A percentile compares a stretch with the other conserved stretches of the same genome.
Conservation (phyloP, 2,888 invertebrate genomes). For the Spatulosminthurus flaviceps region DNA sequence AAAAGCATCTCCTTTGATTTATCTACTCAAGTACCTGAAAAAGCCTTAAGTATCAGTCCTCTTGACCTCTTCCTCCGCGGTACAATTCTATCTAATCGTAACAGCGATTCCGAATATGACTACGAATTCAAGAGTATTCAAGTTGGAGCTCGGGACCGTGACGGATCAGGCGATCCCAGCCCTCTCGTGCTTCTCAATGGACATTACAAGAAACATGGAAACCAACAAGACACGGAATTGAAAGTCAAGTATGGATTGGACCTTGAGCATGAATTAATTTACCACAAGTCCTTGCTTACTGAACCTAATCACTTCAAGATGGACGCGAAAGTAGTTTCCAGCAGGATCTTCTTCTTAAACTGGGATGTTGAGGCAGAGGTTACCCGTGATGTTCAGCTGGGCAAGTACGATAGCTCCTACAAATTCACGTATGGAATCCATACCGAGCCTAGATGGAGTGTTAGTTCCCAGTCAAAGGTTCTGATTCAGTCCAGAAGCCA, state of each 20-base stretch:
- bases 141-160: slow-evolving; percentile 27
- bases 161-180: slow-evolving; percentile 27
- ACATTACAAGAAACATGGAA: not conserved
- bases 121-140: slow-evolving; percentile 36
- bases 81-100: not conserved
- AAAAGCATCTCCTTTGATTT: slow-evolving; percentile 25
- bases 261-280: slow-evolving; percentile 28
- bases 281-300: slow-evolving; percentile 19
- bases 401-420: slow-evolving; percentile 31
- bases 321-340: slow-evolving; percentile 19
- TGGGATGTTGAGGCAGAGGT: slow-evolving; percentile 24
- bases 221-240: slow-evolving; percentile 18
- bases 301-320: slow-evolving; percentile 12
- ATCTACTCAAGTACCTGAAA: slow-evolving; percentile 30
- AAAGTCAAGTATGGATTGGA: slow-evolving; percentile 23
- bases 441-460: slow-evolving; percentile 19
- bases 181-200: slow-evolving; percentile 26
- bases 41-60: not conserved
- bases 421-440: slow-evolving; percentile 23
- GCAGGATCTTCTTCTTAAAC: slow-evolving; percentile 16
- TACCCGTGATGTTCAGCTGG: not conserved
- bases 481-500: not conserved
- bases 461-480: slow-evolving; percentile 13
- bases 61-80: slow-evolving; percentile 38
- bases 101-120: not conserved